Evolutionary conservation across 2,113 vertebrate species (phyloP).

Genomic region (Miniopterus natalensis): DNA sequence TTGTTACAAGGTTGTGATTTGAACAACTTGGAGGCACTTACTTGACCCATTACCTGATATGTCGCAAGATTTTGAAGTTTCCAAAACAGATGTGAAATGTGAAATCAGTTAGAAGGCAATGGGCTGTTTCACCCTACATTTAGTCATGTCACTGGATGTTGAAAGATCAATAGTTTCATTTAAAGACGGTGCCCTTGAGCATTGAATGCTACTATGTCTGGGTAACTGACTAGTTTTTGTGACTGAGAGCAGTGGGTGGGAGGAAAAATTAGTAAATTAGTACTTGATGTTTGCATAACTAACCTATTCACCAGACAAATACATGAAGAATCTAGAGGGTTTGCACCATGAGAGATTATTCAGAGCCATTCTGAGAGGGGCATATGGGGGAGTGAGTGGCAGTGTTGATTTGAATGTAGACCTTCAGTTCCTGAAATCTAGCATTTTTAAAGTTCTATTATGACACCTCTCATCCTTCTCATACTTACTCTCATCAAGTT

Average conservation of each 20-base stretch:
- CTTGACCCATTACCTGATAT: not conserved
- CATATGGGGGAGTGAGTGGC: accelerated
- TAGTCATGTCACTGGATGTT: slow-evolving; percentile 32
- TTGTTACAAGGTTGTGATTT: not conserved
- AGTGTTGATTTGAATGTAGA: not conserved
- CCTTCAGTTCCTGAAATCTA: not conserved
- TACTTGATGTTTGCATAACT: not conserved
- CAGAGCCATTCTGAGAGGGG: not conserved
- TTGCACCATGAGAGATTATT: not conserved
- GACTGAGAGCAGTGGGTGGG: not conserved
- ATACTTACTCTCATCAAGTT: not conserved
- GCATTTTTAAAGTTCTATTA: not conserved
- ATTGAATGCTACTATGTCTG: not conserved
- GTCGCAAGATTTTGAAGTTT: slow-evolving; percentile 48
- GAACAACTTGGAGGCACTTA: not conserved
- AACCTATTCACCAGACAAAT: not conserved
- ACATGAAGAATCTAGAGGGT: not conserved
- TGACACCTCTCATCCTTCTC: not conserved
- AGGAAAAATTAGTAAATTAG: slow-evolving; percentile 20
- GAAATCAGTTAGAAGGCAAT: slow-evolving; percentile 15
- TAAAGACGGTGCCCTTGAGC: slow-evolving; percentile 3
- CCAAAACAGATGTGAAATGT: slow-evolving; percentile 28
- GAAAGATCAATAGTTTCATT: slow-evolving; percentile 62
- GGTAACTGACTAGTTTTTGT: not conserved
- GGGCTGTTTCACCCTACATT: not conserved